Evolutionary conservation across 2,797 vertebrate genomes (phyloP), one percentile per base, ranked within the genome.

Genomic region (Coccyzus lansbergi): DNA sequence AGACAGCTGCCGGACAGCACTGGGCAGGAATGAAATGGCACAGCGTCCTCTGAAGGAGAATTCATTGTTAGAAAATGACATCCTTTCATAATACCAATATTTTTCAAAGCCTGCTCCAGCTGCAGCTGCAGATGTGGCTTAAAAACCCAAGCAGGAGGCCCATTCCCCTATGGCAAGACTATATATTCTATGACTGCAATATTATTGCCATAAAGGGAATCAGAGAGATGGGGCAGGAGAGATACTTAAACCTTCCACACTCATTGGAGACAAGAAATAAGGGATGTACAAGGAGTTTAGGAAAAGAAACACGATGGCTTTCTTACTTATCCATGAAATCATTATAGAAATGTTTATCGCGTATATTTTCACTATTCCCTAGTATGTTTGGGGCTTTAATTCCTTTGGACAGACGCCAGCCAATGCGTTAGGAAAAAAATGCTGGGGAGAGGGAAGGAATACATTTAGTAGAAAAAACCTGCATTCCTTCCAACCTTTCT

Each of bases 401-500:
- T 93, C 91, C 82, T 63, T 58, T 89, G 81, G 95, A 90, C 4
- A 1, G 74, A 79, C 0, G 72, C 90, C 93, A 83, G 70, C 90
- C 93, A 93, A 62, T 2, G 2, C 2, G 20, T 85, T 88, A 68
- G 53, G 65, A 6, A 89, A 83, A 70, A 90, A 95, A 63, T 31
- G 69, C 86, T 24, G 63, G 55, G 59, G 89, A 95, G 94, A 96
- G 87, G 92, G 95, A 94, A 96, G 86, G 95, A 97, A 90, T 67
- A 95, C 83, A 93, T 97, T 93, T 94, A 74, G 83, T 81, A 58
- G 75, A 62, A 85, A 88, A 85, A 90, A 42, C 13, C 78, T 76
- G 83, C 94, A 95, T 95, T 95, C 95, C 88, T 91, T 93, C 90
- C 93, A 95, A 95, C 93, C 90, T 94, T 86, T 95, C 93, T 83